These are phyloP conservation scores for Drosophila niveifrons DNA, from an alignment of 2,888 invertebrate genomes.

Conservation along the genomic window DNA sequence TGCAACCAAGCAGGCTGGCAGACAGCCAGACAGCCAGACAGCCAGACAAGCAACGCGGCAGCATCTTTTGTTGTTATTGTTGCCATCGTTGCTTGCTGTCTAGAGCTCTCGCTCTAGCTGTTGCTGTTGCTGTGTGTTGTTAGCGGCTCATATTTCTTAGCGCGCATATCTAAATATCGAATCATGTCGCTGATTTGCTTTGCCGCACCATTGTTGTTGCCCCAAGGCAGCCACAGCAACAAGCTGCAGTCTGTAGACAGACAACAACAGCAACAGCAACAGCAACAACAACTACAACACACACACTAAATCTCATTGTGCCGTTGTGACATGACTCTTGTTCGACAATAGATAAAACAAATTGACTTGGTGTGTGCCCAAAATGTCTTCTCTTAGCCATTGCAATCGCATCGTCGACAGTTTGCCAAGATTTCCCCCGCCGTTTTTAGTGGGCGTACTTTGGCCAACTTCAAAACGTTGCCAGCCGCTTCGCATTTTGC, in stretches of 20 bases:
- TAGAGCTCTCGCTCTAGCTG: constrained; percentile 26
- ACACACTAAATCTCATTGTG: constrained; percentile 79
- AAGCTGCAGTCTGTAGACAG: constrained; percentile 20
- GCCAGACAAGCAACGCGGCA: constrained; percentile 51
- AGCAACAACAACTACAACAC: constrained; percentile 49
- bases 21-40: constrained; percentile 26
- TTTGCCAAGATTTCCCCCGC: constrained; percentile 16
- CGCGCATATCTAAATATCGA: constrained; percentile 81
- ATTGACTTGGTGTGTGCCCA: constrained; percentile 84
- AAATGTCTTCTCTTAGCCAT: constrained; percentile 78
- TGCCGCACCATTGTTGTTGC: constrained; percentile 71
- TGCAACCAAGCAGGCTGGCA: constrained; percentile 51
- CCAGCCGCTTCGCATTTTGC: constrained; percentile 50
- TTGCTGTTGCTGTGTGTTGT: constrained; percentile 58
- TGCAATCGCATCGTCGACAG: constrained; percentile 33
- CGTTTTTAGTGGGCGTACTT: constrained; percentile 51
- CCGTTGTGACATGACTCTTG: constrained; percentile 82
- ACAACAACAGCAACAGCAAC: constrained; percentile 32
- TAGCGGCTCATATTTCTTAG: constrained; percentile 80
- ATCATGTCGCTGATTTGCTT: constrained; percentile 79
- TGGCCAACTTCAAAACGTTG: constrained; percentile 53
- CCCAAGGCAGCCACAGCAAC: constrained; percentile 7
- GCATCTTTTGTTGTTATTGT: constrained; percentile 63
- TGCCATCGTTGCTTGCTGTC: constrained; percentile 41
- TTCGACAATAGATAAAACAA: constrained; percentile 84